A percentile compares a stretch with the other conserved stretches of the same genome.
These are phyloP conservation scores for Palythoa heliodiscus DNA, from an alignment of 92 coral and sea anemone genomes.

Conservation along the genomic window DNA sequence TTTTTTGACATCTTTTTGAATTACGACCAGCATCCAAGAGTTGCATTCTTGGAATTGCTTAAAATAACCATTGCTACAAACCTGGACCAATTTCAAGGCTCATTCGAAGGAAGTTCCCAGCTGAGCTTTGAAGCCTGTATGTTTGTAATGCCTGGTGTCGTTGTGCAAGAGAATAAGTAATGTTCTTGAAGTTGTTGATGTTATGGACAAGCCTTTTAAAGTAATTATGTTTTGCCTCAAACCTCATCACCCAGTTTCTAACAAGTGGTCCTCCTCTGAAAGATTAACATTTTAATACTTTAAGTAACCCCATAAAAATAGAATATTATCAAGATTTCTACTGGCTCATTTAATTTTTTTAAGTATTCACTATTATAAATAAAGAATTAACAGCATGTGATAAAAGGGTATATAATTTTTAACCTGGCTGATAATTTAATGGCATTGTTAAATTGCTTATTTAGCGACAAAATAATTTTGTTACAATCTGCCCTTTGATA, in stretches of 20 bases:
- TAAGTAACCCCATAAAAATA: not conserved
- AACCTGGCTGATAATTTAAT: too few species aligned
- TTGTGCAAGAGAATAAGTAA: constrained; percentile 61
- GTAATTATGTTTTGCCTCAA: constrained; percentile 56
- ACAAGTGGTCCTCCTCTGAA: constrained; percentile 60
- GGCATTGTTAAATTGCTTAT: too few species aligned
- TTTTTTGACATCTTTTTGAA: too few species aligned
- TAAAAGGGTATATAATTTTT: too few species aligned
- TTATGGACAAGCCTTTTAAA: constrained; percentile 57
- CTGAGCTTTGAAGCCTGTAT: constrained; percentile 54
- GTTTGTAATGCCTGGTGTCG: constrained; percentile 68
- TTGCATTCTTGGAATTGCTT: too few species aligned
- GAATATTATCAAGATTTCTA: not conserved
- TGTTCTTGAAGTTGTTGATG: constrained; percentile 69
- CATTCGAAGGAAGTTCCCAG: constrained; percentile 47
- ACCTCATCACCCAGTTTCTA: constrained; percentile 54
- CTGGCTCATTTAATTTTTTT: not conserved
- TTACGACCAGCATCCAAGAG: too few species aligned
- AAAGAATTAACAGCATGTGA: too few species aligned
- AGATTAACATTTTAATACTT: not conserved
- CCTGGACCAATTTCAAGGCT: constrained; percentile 70
- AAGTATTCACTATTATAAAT: not conserved
- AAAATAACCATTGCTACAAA: constrained; percentile 12
- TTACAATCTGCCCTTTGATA: too few species aligned
- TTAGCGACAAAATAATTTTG: too few species aligned